A percentile compares a stretch with the other conserved stretches of the same genome.
Evolutionary conservation across 2,888 invertebrate genomes (phyloP).

Genomic region (Syrphus vitripennis): DNA sequence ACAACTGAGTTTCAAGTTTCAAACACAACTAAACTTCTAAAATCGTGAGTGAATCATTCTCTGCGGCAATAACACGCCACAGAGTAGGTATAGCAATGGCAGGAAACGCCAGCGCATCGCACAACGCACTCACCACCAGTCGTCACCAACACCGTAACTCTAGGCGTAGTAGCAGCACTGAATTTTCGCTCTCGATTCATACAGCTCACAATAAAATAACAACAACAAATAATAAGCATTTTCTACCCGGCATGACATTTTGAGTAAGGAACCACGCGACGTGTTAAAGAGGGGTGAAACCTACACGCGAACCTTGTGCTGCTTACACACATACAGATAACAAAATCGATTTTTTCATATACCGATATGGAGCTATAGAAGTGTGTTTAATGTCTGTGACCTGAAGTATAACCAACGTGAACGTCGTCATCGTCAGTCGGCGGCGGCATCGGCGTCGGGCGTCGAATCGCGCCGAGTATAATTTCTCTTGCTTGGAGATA

Average conservation of each 20-base stretch:
- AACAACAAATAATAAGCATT: background rate
- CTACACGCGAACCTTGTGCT: background rate
- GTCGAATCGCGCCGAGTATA: background rate
- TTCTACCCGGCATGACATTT: background rate
- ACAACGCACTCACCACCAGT: slow-evolving; percentile 4
- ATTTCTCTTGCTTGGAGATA: background rate
- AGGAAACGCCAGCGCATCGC: slow-evolving; percentile 65
- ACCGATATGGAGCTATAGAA: background rate
- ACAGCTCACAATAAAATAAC: background rate
- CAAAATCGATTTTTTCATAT: background rate
- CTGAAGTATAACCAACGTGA: background rate
- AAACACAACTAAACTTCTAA: slow-evolving; percentile 51
- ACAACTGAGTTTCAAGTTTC: slow-evolving; percentile 41
- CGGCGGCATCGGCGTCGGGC: background rate
- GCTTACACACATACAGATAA: background rate
- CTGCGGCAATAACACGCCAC: slow-evolving; percentile 46
- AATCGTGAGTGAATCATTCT: slow-evolving; percentile 41
- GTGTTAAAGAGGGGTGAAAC: background rate
- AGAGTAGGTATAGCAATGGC: background rate
- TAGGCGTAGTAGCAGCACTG: background rate
- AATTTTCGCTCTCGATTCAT: background rate
- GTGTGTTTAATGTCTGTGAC: background rate
- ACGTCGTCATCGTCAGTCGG: no score
- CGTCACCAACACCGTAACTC: background rate
- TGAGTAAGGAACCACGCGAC: background rate